Evolutionary conservation across 2,797 vertebrate genomes (phyloP), one percentile per base, ranked within the genome.

Genomic region (Sphaeramia orbicularis): DNA sequence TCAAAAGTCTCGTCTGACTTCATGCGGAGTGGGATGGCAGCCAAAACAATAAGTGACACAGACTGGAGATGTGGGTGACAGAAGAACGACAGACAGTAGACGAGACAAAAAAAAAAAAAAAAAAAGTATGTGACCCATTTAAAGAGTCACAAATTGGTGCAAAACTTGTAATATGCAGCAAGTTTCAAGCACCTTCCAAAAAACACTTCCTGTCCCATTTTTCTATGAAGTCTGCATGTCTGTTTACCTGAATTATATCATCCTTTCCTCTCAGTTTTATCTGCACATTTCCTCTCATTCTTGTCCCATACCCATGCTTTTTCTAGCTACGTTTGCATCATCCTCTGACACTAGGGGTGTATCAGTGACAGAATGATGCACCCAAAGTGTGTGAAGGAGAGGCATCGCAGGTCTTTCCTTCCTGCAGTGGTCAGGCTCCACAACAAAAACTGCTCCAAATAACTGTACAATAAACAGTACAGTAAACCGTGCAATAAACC

Each of bases 131-230:
- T 1, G 30, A 32, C 30, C 30, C 30, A 7, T 32, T 32, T 32
- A 6, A 6, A 32, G 30, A 32, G 55, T 7, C 44, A 41, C 12
- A 15, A 58, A 41, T 36, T 58, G 55, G 19, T 35, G 27, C 1
- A 45, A 53, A 55, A 16, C 18, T 6, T 52, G 10, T 38, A 3
- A 55, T 0, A 47, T 1, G 4, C 0, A 3, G 2, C 24, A 14
- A 60, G 48, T 40, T 68, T 55, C 41, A 30, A 38, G 7, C 4
- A 42, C 10, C 18, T 49, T 44, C 1, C 37, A 50, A 21, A 48
- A 13, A 73, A 64, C 56, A 74, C 74, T 61, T 76, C 71, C 71
- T 79, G 66, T 30, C 40, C 19, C 0, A 27, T 48, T 56, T 35
- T 50, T 4, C 37, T 38, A 58, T 69, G 9, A 49, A 10, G 5